phyloP scores from a whole-genome alignment of 2,113 vertebrate genomes.

The Rhombomys opimus region DNA sequence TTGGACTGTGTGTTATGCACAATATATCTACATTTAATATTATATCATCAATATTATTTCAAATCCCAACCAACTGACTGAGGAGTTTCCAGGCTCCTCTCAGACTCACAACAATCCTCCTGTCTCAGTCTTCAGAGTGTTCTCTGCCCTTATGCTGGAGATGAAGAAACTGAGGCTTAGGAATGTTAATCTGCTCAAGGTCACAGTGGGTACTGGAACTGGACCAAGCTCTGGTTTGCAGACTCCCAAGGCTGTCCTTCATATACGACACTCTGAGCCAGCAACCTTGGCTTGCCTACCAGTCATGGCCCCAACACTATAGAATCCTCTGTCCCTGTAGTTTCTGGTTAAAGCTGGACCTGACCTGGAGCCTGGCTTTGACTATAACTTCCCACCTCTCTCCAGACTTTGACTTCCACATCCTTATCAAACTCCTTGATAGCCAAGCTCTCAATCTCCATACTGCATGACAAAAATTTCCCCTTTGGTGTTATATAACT shows the following conservation, averaged over 20 bases:
- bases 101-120: not conserved
- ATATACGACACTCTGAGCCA: not conserved
- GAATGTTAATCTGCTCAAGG: not conserved
- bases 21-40: too few relatives aligned
- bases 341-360: not conserved
- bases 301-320: not conserved
- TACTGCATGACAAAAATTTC: not conserved
- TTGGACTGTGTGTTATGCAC: rapidly evolving
- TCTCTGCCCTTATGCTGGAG: not conserved
- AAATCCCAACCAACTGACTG: not conserved
- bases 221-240: not conserved
- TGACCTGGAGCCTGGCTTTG: not conserved
- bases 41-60: not conserved
- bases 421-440: rapidly evolving
- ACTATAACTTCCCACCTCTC: not conserved
- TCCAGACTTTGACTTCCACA: rapidly evolving
- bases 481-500: not conserved
- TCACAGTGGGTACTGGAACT: not conserved
- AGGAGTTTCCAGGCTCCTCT: not conserved
- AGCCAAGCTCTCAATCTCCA: not conserved
- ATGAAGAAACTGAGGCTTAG: not conserved
- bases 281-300: not conserved
- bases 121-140: not conserved
- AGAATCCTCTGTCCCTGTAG: not conserved
- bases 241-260: not conserved